Evolutionary conservation across 1,140 invertebrate species (phyloP).

Genomic region (Ooceraea biroi): DNA sequence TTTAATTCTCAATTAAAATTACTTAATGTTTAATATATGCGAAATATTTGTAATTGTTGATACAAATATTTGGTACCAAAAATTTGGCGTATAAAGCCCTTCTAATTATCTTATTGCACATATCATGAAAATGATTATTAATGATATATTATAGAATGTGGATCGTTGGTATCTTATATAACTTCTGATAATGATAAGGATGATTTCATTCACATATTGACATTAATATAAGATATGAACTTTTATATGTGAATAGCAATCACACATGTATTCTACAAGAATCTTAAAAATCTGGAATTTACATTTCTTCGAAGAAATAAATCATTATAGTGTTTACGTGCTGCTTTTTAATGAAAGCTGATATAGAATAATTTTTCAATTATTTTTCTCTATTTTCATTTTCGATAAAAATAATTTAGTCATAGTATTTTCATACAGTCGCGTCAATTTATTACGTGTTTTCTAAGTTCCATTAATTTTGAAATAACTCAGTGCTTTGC

Average conservation of each 20-base stretch:
- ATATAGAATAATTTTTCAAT: neutral
- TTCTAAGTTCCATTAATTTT: neutral
- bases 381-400: neutral
- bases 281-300: neutral
- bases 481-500: neutral
- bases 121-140: neutral
- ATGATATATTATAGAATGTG: neutral
- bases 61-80: conserved; percentile 9
- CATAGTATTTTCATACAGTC: neutral
- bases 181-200: conserved; percentile 40
- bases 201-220: conserved; percentile 7
- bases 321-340: neutral
- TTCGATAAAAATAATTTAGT: neutral
- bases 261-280: neutral
- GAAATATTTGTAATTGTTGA: neutral
- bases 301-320: conserved; percentile 8
- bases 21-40: neutral
- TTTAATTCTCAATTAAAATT: conserved; percentile 16
- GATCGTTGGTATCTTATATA: neutral
- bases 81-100: conserved; percentile 6
- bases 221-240: conserved; percentile 38
- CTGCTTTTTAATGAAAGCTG: neutral
- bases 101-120: neutral
- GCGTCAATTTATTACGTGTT: neutral
- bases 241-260: neutral